Evolutionary conservation across 2,888 invertebrate species (phyloP), one percentile per base, ranked within the genome.

Genomic region (Drosophila acutilabella): DNA sequence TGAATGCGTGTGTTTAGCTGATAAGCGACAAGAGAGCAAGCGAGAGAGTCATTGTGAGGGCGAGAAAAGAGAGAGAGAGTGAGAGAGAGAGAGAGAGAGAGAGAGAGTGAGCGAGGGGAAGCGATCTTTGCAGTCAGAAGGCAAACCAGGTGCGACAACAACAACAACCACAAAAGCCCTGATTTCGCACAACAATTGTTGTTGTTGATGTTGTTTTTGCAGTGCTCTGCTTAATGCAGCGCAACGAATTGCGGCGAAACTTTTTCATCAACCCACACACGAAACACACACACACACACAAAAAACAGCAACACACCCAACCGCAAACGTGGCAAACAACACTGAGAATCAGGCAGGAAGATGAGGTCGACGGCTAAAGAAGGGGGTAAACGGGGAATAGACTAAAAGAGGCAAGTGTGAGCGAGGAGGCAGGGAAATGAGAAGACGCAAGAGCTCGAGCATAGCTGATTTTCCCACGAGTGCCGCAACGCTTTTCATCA

Each of bases 201-300:
- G 47, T 16, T 42, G 47, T 11, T 50, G 14, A 36, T 69, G 57
- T 62, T 70, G 71, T 57, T 77, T 65, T 54, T 69, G 70, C 70
- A 58, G 61, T 67, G 62, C 61, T 70, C 72, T 85, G 80, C 81
- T 81, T 84, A 82, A 82, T 82, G 85, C 81, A 81, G 81, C 78
- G 78, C 81, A 85, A 84, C 81, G 80, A 82, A 82, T 80, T 74
- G 85, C 81, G 80, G 85, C 85, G 69, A 81, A 81, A 71, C 74
- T 85, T 82, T 82, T 84, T 82, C 81, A 82, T 82, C 81, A 81
- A 74, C 81, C 77, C 71, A 77, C 77, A 61, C 77, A 47, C 47
- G 56, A 64, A 74, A 66, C 16, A 57, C 52, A 30, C 30, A 30
- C 30, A 30, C 51, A 41, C 47, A 64, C 54, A 64, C 41, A 47